Conservation (phyloP, 2,113 vertebrate genomes). For the Ochotona curzoniae region DNA sequence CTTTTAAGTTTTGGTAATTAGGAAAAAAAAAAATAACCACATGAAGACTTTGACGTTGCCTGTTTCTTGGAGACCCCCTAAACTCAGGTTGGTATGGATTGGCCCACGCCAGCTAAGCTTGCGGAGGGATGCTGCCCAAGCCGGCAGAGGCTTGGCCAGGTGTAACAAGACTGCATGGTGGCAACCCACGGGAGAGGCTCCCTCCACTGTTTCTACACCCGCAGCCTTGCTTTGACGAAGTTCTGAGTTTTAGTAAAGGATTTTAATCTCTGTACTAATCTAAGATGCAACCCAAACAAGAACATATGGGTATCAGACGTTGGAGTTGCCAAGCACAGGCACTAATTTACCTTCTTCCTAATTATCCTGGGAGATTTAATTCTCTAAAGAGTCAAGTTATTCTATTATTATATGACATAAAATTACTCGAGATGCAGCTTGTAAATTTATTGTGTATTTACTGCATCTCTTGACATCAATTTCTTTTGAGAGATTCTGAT, state of each 20-base stretch:
- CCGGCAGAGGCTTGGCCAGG: not conserved
- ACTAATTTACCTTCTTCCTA: too few species aligned
- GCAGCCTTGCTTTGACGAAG: too few species aligned
- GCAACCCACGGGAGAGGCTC: fast-evolving
- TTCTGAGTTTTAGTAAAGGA: too few species aligned
- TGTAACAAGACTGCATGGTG: fast-evolving
- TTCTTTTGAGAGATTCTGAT: conserved; percentile 8
- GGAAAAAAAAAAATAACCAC: not conserved
- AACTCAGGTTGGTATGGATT: not conserved
- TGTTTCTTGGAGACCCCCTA: not conserved
- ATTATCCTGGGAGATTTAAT: too few species aligned
- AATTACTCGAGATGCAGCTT: too few species aligned
- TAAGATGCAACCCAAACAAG: too few species aligned
- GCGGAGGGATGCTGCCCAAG: not conserved
- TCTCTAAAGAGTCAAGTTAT: too few species aligned
- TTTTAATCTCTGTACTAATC: too few species aligned
- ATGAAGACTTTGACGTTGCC: not conserved
- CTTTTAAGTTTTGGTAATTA: not conserved
- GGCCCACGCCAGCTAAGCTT: not conserved
- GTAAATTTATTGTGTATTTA: too few species aligned
- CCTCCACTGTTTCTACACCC: not conserved
- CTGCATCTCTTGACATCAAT: not conserved
- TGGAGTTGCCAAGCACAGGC: too few species aligned
- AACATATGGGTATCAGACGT: too few species aligned
- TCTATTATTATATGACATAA: too few species aligned